Evolutionary conservation across 2,797 vertebrate species (phyloP).

Genomic region (Micropoecilia bifurca): DNA sequence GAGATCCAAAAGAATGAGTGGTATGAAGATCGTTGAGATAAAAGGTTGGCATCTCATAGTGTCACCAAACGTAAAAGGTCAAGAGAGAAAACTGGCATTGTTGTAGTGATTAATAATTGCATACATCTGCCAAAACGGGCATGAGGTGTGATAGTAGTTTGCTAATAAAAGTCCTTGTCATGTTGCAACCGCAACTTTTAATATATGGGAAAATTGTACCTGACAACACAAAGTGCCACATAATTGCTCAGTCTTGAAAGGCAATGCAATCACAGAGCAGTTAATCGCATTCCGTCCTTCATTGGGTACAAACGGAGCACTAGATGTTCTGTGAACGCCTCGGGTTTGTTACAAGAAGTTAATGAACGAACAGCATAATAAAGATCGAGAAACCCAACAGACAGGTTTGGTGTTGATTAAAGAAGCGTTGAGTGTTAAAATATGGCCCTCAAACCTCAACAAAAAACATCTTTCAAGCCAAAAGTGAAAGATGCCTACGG

Average conservation of each 20-base stretch:
- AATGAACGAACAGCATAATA: background rate
- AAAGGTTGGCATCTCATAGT: conserved; percentile 32
- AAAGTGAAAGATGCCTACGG: too few species aligned
- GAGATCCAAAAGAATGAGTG: conserved; percentile 44
- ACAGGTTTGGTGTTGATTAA: background rate
- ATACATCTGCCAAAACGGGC: background rate
- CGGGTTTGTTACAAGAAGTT: background rate
- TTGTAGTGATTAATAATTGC: conserved; percentile 9
- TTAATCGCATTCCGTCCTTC: background rate
- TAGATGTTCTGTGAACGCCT: background rate
- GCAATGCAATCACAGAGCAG: background rate
- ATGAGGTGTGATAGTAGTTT: background rate
- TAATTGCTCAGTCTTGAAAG: background rate
- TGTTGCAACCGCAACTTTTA: background rate
- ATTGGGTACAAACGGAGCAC: background rate
- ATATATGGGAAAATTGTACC: background rate
- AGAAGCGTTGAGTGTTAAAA: background rate
- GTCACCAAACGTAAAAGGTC: conserved; percentile 32
- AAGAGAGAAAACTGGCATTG: conserved; percentile 34
- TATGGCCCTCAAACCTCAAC: background rate
- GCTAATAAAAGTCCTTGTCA: background rate
- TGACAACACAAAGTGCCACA: background rate
- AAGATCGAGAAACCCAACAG: background rate
- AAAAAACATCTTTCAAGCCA: background rate
- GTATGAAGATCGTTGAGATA: conserved; percentile 50